phyloP scores from a whole-genome alignment of 2,113 vertebrate species.

The Calyptommatus sinebrachiatus region DNA sequence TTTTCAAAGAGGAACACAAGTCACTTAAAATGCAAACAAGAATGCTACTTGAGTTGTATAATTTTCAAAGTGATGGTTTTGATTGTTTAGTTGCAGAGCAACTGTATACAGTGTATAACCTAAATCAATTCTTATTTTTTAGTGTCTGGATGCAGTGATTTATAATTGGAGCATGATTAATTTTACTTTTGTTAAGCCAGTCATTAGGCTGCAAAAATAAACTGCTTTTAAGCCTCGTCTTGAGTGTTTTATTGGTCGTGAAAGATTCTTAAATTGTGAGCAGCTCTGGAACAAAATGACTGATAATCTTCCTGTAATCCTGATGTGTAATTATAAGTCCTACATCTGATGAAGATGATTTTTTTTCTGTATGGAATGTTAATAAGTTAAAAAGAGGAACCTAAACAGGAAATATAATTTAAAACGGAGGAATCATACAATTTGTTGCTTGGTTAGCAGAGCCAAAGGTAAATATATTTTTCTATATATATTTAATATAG shows the following conservation, averaged over 20 bases:
- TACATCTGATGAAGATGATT: neutral
- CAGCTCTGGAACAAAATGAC: neutral
- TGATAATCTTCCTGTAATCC: neutral
- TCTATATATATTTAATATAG: no score
- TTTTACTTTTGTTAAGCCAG: slow-evolving; percentile 75
- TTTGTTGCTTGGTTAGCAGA: neutral
- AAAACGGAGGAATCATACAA: no score
- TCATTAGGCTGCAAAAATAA: slow-evolving; percentile 85
- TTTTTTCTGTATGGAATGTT: no score
- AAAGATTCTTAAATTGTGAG: neutral
- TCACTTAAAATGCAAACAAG: slow-evolving; percentile 57
- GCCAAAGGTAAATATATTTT: neutral
- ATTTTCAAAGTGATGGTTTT: slow-evolving; percentile 73
- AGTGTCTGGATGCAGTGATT: slow-evolving; percentile 79
- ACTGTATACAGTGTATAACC: slow-evolving; percentile 85
- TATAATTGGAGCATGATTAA: slow-evolving; percentile 77
- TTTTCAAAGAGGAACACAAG: slow-evolving; percentile 57
- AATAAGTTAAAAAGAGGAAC: no score
- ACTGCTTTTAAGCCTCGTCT: slow-evolving; percentile 74
- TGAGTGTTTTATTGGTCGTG: slow-evolving; percentile 31
- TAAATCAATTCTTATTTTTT: slow-evolving; percentile 78
- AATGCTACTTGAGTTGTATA: slow-evolving; percentile 72
- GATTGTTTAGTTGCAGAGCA: slow-evolving; percentile 89
- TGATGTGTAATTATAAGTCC: neutral
- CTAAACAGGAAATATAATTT: no score